Base-by-base conservation (phyloP, 2,113 vertebrate genomes). In the Sclerurus mexicanus region DNA sequence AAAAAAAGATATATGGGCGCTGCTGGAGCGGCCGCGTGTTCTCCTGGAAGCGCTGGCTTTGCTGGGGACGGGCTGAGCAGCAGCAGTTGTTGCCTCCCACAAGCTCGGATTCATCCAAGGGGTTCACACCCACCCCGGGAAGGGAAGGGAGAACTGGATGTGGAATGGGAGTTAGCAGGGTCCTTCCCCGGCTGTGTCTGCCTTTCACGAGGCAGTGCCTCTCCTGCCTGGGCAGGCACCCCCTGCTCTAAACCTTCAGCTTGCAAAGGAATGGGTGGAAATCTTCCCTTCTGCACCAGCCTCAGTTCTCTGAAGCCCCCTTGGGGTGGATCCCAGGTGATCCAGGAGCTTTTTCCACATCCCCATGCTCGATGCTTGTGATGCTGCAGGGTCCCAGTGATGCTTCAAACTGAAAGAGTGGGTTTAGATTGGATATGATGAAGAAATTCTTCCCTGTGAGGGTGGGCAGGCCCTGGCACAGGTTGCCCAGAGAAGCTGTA, bases 1-100 rank as follows among this genome's bases (percentile, higher is more conserved):
- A 92, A 94, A 97, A 94, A 86, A 89, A 97, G 92, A 95, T 95
- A 31, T 58, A 93, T 52, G 88, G 85, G 83, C 0, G 1, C 80
- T 85, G 76, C 85, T 18, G 85, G 52, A 91, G 52, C 46, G 1
- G 73, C 56, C 4, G 3, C 4, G 4, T 1, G 12, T 9, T 30
- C 82, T 87, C 25, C 69, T 8, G 50, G 40, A 75, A 71, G 77
- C 0, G 1, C 66, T 55, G 87, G 17, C 3, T 17, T 4, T 89
- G 50, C 88, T 44, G 85, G 75, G 59, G 55, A 66, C 4, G 21
- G 88, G 67, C 74, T 67, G 85, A 84, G 94, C 71, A 50, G 53
- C 72, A 79, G 53, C 86, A 16, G 11, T 14, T 0, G 11, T 14
- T 0, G 0, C 46, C 12, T 84, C 66, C 35, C 47, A 27, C 1